Conservation (phyloP, 2,797 vertebrate genomes). For the Enoplosus armatus region DNA sequence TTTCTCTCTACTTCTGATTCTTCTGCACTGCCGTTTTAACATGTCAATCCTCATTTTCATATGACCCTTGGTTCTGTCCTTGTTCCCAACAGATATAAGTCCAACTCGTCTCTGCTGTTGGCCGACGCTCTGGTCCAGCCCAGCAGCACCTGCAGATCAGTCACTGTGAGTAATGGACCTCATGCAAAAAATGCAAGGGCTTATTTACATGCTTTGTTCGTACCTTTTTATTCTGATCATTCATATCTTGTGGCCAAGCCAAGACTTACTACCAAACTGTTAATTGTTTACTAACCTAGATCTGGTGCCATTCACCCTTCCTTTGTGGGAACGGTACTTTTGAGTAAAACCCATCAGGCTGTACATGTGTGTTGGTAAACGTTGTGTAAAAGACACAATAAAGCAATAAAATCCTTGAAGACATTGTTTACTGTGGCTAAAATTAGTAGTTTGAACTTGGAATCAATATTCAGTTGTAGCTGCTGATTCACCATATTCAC, state of each 20-base stretch:
- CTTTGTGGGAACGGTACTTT: background rate
- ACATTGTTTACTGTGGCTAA: background rate
- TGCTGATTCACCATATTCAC: background rate
- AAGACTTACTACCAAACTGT: background rate
- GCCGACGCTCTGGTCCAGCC: slow-evolving; percentile 96
- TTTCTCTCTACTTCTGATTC: background rate
- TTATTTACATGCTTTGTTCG: background rate
- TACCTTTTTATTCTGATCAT: background rate
- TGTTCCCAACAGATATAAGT: slow-evolving; percentile 88
- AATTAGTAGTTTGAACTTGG: background rate
- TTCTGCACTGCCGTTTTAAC: background rate
- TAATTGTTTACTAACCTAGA: background rate
- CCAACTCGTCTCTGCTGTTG: slow-evolving; percentile 94
- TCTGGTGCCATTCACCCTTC: too few species aligned
- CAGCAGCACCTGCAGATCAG: slow-evolving; percentile 91
- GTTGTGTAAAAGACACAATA: background rate
- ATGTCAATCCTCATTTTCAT: background rate
- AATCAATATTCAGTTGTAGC: background rate
- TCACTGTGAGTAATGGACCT: slow-evolving; percentile 89
- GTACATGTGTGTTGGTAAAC: background rate
- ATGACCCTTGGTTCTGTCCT: slow-evolving; percentile 8
- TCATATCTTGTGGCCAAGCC: background rate
- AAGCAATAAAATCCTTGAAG: background rate
- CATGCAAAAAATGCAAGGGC: background rate
- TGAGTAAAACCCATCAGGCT: background rate